Percentiles rank a stretch among this genome's conserved stretches.
Evolutionary conservation across 2,888 invertebrate species (phyloP).

Genomic region (Labia minor): DNA sequence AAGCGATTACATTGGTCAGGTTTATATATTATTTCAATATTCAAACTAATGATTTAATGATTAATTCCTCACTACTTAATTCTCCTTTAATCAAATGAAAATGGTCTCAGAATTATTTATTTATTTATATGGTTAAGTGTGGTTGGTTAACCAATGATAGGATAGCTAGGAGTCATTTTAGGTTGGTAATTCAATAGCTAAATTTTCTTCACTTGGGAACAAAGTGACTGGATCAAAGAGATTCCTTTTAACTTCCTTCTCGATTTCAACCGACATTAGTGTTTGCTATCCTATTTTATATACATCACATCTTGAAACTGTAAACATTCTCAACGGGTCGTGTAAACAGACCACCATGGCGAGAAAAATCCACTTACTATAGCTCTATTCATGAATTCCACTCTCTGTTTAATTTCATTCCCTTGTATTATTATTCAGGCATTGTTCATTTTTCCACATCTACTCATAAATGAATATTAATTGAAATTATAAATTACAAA

Average conservation of each 20-base stretch:
- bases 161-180: too few relatives aligned
- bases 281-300: background rate
- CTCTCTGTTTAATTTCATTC: background rate
- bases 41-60: too few relatives aligned
- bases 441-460: background rate
- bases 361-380: background rate
- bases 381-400: background rate
- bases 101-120: too few relatives aligned
- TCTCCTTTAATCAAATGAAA: too few relatives aligned
- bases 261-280: background rate
- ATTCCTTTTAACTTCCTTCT: background rate
- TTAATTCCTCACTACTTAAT: too few relatives aligned
- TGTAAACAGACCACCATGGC: slow-evolving; percentile 7
- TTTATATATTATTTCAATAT: too few relatives aligned
- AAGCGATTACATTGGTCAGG: too few relatives aligned
- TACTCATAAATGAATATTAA: background rate
- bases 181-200: too few relatives aligned
- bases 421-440: background rate
- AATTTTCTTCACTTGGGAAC: too few relatives aligned
- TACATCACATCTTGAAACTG: background rate
- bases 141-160: too few relatives aligned
- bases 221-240: background rate
- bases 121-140: too few relatives aligned
- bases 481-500: background rate
- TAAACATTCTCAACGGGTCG: background rate